phyloP scores from a whole-genome alignment of 2,113 vertebrate species.

The Egretta garzetta region DNA sequence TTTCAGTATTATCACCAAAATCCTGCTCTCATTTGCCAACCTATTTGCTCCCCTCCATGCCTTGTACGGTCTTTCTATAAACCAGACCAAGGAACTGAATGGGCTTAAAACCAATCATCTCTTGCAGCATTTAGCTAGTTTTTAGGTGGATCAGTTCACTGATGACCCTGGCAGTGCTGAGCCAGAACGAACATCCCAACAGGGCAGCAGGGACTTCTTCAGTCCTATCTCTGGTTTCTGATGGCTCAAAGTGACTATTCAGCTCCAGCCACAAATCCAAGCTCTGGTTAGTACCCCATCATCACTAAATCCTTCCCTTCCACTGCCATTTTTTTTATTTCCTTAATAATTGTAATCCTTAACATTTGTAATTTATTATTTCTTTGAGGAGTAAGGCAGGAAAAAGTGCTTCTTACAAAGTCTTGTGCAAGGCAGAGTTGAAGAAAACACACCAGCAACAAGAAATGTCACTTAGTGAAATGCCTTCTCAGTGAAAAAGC shows the following conservation, averaged over 20 bases:
- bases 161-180: not conserved
- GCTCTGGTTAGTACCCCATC: not conserved
- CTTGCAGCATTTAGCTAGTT: not conserved
- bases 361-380: not conserved
- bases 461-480: not conserved
- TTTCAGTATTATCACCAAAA: not conserved
- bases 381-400: not conserved
- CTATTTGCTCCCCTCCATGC: accelerated
- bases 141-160: not conserved
- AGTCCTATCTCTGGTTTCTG: not conserved
- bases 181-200: not conserved
- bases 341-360: not conserved
- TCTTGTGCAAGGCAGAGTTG: not conserved
- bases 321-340: not conserved
- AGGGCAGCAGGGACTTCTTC: not conserved
- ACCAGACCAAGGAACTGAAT: not conserved
- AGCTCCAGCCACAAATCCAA: not conserved
- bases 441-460: not conserved
- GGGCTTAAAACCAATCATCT: not conserved
- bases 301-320: not conserved
- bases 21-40: not conserved
- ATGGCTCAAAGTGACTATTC: not conserved
- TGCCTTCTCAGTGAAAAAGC: not conserved
- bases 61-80: not conserved
- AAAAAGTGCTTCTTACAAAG: not conserved